These are phyloP conservation scores for Cantharis rustica DNA, from an alignment of 2,888 invertebrate genomes.

Conservation along the genomic window DNA sequence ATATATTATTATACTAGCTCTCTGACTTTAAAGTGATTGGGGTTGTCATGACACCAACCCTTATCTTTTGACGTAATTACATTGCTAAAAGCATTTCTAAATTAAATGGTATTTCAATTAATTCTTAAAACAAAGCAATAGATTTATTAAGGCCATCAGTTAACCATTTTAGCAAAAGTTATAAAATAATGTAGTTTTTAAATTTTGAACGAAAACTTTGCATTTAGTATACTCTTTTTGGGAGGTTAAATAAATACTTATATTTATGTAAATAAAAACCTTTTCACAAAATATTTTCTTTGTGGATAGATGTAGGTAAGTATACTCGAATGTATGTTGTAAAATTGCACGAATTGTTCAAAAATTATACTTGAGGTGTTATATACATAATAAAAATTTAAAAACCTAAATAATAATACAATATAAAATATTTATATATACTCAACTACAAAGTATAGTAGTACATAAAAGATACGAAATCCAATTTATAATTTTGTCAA, in stretches of 20 bases:
- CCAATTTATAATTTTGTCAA: too few species aligned
- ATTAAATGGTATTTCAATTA: not conserved
- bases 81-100: not conserved
- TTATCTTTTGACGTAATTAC: conserved; percentile 8
- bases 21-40: not conserved
- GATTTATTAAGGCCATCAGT: not conserved
- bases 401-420: too few species aligned
- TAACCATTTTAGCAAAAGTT: not conserved
- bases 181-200: not conserved
- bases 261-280: conserved; percentile 38
- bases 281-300: conserved; percentile 34
- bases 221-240: conserved; percentile 31
- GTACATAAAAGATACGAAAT: too few species aligned
- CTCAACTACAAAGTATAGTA: too few species aligned
- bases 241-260: conserved; percentile 42
- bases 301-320: not conserved
- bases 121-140: not conserved
- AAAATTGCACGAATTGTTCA: not conserved
- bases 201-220: not conserved
- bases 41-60: conserved; percentile 13
- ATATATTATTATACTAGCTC: not conserved
- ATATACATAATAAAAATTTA: too few species aligned
- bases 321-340: not conserved
- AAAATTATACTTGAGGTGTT: too few species aligned
- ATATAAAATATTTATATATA: too few species aligned